Base-by-base conservation (phyloP, 2,797 vertebrate species). In the Alauda arvensis region DNA sequence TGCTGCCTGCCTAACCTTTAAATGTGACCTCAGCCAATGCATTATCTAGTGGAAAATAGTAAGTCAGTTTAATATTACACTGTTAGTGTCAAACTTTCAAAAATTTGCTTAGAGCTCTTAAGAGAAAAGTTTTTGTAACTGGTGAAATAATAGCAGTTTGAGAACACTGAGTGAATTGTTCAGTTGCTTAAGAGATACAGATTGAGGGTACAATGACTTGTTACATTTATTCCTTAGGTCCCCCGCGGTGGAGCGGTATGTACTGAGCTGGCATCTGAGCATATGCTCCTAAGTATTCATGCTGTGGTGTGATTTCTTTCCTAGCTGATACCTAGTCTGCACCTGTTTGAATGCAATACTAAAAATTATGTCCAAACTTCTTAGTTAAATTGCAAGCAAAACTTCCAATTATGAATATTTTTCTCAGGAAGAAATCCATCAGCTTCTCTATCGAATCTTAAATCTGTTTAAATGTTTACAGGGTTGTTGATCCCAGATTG, bases 191-290 rank as follows among this genome's bases (percentile, higher is more conserved):
- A 76, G 51, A 81, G 31, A 40, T 48, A 33, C 2, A 57, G 9
- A n/a, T 88, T 88, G n/a, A 37, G 65, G 39, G 39, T 86, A 45
- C 56, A 92, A 11, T 96, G 90, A 96, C 88, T 93, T 94, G 55
- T 95, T 97, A 84, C 69, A 34, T 97, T 95, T 97, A 67, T 96
- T 96, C 96, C 97, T 84, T 97, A 99, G 98, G 98, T 98, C 97
- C 98, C 51, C 97, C 97, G 17, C 95, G 95, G 69, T 99, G 98
- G 97, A 98, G 91, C 26, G 98, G 98, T 99, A 98, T 97, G 98
- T 99, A 96, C 93, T 90, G 84, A 94, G 61, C 15, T 91, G 89
- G 72, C 74, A 77, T 95, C 95, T 96, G 48, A 91, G 39, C 55
- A 49, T 69, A 68, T 79, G 49, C 79, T 90, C 81, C 96, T 89